phyloP scores from a whole-genome alignment of 2,113 vertebrate genomes.

The Ciconia maguari region DNA sequence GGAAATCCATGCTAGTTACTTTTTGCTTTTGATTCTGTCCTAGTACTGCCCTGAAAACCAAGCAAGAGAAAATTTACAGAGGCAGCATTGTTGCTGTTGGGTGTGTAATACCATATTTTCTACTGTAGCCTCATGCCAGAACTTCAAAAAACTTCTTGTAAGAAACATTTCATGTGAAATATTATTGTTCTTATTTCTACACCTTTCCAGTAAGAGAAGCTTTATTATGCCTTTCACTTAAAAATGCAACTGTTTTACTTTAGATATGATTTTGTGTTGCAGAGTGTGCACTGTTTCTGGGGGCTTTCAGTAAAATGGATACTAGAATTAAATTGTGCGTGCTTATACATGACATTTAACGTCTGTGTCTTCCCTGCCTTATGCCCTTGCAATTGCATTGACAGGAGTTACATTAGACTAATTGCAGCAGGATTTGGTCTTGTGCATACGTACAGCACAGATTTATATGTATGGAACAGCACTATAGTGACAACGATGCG shows the following conservation, averaged over 20 bases:
- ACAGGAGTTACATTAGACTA: neutral
- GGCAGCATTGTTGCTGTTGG: slow-evolving; percentile 41
- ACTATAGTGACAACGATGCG: fast-evolving
- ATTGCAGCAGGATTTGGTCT: neutral
- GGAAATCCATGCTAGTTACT: slow-evolving; percentile 11
- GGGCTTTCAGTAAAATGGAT: neutral
- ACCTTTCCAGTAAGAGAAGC: neutral
- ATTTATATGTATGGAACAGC: neutral
- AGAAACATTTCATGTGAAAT: neutral
- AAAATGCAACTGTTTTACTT: neutral
- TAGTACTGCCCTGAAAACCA: slow-evolving; percentile 17
- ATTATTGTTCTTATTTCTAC: neutral
- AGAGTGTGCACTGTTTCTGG: neutral
- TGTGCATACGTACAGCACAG: neutral
- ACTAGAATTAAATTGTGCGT: neutral
- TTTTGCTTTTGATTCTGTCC: slow-evolving; percentile 6
- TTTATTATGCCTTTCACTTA: neutral
- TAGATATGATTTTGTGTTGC: neutral
- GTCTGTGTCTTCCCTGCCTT: neutral
- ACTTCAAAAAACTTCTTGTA: neutral
- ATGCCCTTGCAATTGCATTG: neutral
- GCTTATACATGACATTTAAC: neutral
- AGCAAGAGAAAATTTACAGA: slow-evolving; percentile 32
- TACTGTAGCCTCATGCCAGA: neutral
- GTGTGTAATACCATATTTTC: slow-evolving; percentile 4